phyloP scores from a whole-genome alignment of 2,113 vertebrate species.

The Nycticorax nycticorax region DNA sequence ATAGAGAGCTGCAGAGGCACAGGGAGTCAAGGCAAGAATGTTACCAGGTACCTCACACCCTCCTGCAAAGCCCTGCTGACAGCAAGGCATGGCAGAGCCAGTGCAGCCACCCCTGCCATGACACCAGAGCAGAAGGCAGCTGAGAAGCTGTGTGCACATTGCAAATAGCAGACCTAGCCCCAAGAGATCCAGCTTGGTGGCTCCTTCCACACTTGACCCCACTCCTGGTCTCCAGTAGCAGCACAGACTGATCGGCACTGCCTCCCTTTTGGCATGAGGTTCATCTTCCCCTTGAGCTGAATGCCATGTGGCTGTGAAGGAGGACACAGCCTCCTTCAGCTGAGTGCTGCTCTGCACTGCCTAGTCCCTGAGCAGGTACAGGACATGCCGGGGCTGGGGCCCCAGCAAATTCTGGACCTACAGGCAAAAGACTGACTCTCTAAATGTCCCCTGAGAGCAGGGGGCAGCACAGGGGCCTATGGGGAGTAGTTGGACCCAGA shows the following conservation, averaged over 20 bases:
- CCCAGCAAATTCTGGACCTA: background rate
- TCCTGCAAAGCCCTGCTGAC: background rate
- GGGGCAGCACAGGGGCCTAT: background rate
- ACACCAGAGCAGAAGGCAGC: background rate
- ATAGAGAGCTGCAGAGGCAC: conserved; percentile 86
- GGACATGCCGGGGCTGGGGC: background rate
- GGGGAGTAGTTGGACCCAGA: background rate
- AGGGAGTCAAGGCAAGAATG: background rate
- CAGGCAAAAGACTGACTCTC: background rate
- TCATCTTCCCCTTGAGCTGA: background rate
- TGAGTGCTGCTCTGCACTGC: background rate
- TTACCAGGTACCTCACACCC: background rate
- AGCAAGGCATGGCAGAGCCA: background rate
- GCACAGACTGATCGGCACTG: background rate
- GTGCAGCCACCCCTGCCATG: background rate
- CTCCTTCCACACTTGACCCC: background rate
- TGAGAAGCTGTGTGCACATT: background rate
- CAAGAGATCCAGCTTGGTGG: background rate
- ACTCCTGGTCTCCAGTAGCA: background rate
- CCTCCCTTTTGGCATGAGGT: background rate
- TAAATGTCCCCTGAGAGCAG: background rate
- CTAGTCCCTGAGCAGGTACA: background rate
- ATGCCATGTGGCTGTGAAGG: background rate
- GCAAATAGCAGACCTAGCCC: background rate
- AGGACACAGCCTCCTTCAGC: background rate